Evolutionary conservation across 2,797 vertebrate species (phyloP), one percentile per base, ranked within the genome.

Genomic region (Acanthiza pusilla): DNA sequence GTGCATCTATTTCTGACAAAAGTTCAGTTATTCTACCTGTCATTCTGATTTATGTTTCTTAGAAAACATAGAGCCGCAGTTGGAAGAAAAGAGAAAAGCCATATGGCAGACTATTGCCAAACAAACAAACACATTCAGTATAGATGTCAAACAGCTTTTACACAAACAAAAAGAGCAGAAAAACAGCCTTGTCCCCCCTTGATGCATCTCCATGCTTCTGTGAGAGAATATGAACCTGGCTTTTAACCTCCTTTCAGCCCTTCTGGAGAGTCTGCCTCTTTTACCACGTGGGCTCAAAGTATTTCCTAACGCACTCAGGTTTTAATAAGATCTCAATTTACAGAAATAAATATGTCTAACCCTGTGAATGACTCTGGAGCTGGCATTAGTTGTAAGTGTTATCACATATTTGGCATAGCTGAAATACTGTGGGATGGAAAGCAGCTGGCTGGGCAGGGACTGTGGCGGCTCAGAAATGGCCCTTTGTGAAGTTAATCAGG

Each of bases 101-200:
- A 91, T 88, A 94, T 89, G 85, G 95, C 71, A 90, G 95, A 55
- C 65, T 80, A 70, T 60, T 85, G 71, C 89, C 65, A 95, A 96
- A 96, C 85, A 95, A 91, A 96, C 63, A 82, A 27, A 91, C 54
- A 71, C 51, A 77, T 29, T 60, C 19, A 85, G n/a, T 62, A 43
- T n/a, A 91, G 77, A 60, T 72, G 85, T 91, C 95, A 96, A 93
- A 65, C 30, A 82, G 80, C 73, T 88, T 96, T 77, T 83, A 65
- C 38, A 65, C 23, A 72, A 93, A 91, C 45, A 84, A 90, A 91
- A 90, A 66, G 55, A 78, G 6, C 48, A 84, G 78, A 62, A 81
- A 93, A 96, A 34, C 66, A 79, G 34, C 50, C 22, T 47, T n/a
- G n/a, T 36, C 9, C 20, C 7, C 5, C 55, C 79, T 84, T 85